Conservation (phyloP, 2,113 vertebrate species). For the Coryphaenoides rupestris region DNA sequence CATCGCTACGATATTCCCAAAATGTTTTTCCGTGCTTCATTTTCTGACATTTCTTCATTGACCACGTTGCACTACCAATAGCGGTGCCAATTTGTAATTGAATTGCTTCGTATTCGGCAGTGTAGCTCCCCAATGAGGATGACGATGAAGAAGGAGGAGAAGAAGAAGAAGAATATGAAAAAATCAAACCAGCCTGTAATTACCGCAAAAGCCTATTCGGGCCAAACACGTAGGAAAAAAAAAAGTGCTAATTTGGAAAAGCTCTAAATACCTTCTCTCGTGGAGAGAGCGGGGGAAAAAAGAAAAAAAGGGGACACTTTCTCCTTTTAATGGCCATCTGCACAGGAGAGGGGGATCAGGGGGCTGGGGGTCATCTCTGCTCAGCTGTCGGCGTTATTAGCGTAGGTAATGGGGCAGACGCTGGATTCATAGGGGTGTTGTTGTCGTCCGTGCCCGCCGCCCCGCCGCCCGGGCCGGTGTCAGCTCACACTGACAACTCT, state of each 20-base stretch:
- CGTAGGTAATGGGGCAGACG: slow-evolving; percentile 98
- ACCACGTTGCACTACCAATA: too few species aligned
- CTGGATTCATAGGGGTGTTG: slow-evolving; percentile 91
- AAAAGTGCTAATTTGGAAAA: slow-evolving; percentile 72
- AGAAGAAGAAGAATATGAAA: slow-evolving; percentile 34
- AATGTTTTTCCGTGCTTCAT: too few species aligned
- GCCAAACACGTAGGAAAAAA: slow-evolving; percentile 54
- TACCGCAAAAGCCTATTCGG: slow-evolving; percentile 58
- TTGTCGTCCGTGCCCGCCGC: slow-evolving; percentile 88
- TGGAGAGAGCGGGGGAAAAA: too few species aligned
- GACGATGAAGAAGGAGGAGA: slow-evolving; percentile 24
- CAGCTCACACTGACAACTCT: slow-evolving; percentile 97
- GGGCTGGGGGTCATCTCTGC: slow-evolving; percentile 92
- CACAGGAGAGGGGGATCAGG: slow-evolving; percentile 96
- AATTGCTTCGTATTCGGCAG: slow-evolving; percentile 8
- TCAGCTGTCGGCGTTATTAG: slow-evolving; percentile 99
- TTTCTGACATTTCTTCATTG: too few species aligned
- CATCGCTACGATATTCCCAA: too few species aligned
- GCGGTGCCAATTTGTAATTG: background rate
- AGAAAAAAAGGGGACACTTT: slow-evolving; percentile 94
- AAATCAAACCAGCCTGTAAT: slow-evolving; percentile 51
- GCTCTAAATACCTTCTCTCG: slow-evolving; percentile 79
- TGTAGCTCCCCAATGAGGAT: slow-evolving; percentile 26
- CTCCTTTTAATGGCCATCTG: slow-evolving; percentile 99
- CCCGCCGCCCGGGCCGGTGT: too few species aligned